Conservation (phyloP, 2,113 vertebrate species). For the Murina feae region DNA sequence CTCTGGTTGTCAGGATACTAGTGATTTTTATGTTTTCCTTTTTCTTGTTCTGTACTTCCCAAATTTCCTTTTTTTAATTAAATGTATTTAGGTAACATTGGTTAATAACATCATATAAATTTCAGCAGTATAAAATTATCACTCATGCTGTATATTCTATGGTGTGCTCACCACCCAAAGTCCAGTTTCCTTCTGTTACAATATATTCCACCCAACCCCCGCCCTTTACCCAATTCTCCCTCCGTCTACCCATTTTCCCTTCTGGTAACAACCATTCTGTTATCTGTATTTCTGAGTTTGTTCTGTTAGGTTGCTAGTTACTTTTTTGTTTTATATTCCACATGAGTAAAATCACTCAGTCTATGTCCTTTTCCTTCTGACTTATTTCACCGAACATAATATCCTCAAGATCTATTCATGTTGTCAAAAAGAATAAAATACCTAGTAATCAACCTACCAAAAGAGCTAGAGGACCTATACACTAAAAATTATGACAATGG, state of each 20-base stretch:
- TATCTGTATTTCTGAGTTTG: not conserved
- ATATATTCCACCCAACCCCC: too few species aligned
- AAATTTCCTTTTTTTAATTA: not conserved
- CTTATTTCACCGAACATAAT: not conserved
- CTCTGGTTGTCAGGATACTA: not conserved
- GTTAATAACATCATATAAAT: not conserved
- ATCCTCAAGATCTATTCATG: not conserved
- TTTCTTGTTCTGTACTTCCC: not conserved
- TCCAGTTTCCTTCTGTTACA: not conserved
- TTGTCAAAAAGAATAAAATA: not conserved
- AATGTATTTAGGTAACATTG: not conserved
- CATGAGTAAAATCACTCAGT: not conserved
- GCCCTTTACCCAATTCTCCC: not conserved
- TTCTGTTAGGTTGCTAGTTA: not conserved
- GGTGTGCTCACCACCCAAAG: not conserved
- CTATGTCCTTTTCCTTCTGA: not conserved
- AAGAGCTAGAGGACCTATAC: not conserved
- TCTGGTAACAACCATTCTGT: not conserved
- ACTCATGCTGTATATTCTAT: not conserved
- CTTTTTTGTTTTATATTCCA: not conserved
- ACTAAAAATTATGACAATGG: not conserved
- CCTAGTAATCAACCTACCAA: not conserved
- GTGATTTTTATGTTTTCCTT: constrained; percentile 7
- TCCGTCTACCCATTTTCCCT: not conserved
- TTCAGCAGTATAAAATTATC: not conserved